Evolutionary conservation across 1,140 invertebrate species (phyloP).

Genomic region (Cyclina sinensis): DNA sequence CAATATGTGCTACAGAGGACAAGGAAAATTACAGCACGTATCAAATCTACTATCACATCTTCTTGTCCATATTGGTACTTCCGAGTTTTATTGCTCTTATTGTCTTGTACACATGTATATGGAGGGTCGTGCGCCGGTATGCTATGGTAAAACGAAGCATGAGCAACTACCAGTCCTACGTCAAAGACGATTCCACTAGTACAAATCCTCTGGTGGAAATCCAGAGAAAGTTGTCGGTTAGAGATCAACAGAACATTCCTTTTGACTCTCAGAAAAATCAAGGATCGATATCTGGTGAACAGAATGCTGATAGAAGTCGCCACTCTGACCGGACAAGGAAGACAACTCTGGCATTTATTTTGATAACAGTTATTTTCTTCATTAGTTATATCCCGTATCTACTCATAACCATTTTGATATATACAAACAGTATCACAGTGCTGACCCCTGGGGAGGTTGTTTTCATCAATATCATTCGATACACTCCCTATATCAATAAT

Average conservation of each 20-base stretch:
- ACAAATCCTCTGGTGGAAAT: neutral
- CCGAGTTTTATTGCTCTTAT: constrained; percentile 67
- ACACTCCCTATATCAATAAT: constrained; percentile 77
- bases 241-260: neutral
- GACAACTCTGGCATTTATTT: constrained; percentile 74
- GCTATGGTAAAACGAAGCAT: neutral
- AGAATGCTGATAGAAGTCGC: neutral
- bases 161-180: neutral
- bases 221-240: neutral
- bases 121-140: constrained; percentile 65
- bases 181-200: neutral
- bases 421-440: constrained; percentile 52
- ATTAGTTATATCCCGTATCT: constrained; percentile 77
- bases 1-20: neutral
- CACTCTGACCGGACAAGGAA: constrained; percentile 31
- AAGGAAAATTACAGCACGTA: neutral
- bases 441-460: constrained; percentile 40
- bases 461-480: constrained; percentile 74
- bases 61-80: constrained; percentile 62
- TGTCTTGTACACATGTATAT: constrained; percentile 70
- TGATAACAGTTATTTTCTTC: constrained; percentile 75
- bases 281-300: neutral
- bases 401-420: constrained; percentile 68
- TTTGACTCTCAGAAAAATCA: neutral
- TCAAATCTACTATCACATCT: constrained; percentile 49